phyloP scores from a whole-genome alignment of 2,797 vertebrate genomes.

The Chromobotia macracanthus region DNA sequence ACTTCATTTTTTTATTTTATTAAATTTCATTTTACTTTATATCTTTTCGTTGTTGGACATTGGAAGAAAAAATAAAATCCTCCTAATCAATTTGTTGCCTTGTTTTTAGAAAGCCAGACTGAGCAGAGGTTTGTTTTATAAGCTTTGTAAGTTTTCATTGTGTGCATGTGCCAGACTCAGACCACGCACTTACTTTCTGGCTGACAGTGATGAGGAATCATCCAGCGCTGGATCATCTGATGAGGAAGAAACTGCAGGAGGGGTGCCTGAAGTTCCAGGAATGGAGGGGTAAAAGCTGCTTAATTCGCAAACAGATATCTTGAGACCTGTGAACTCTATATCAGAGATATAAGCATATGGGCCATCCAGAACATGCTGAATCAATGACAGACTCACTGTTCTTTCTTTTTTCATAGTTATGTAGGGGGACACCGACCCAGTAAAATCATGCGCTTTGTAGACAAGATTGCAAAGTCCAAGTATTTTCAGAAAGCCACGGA shows the following conservation, averaged over 20 bases:
- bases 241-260: conserved; percentile 86
- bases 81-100: no score
- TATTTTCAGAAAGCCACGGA: no score
- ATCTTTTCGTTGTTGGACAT: no score
- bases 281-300: conserved; percentile 85
- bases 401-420: conserved; percentile 74
- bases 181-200: conserved; percentile 91
- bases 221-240: conserved; percentile 98
- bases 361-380: conserved; percentile 61
- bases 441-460: no score
- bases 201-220: conserved; percentile 97
- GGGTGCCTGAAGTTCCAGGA: conserved; percentile 79
- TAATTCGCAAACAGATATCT: neutral
- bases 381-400: conserved; percentile 49
- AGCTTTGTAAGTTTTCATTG: conserved; percentile 28
- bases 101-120: no score
- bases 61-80: no score
- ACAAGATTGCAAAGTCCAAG: no score
- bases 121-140: neutral
- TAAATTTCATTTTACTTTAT: no score
- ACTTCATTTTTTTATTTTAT: no score
- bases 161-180: conserved; percentile 78
- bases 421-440: conserved; percentile 91
- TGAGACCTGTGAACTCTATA: neutral
- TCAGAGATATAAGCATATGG: no score